Evolutionary conservation across 1,140 invertebrate species (phyloP), one percentile per base, ranked within the genome.

Genomic region (Elymnias hypermnestra): DNA sequence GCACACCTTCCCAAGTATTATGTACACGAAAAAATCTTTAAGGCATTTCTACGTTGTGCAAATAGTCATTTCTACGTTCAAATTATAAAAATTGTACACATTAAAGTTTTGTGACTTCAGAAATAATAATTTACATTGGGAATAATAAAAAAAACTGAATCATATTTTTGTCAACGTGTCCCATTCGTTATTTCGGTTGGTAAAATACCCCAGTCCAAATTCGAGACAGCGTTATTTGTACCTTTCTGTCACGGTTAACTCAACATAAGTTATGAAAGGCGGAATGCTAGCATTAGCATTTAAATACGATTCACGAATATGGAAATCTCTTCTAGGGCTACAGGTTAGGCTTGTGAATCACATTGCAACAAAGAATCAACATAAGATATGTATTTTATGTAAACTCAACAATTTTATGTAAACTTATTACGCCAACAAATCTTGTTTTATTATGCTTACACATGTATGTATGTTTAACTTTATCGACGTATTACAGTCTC

Each of bases 181-280:
- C 19, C 9, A 40, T 13, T 52, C 41, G 50, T 55, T 57, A 67
- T 57, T 71, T 67, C 15, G 36, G 55, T 67, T 63, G 45, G 63
- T 70, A 73, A 73, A 33, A 59, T 60, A 62, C 62, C 55, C 63
- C 51, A 57, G 53, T 72, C 53, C 59, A 72, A 70, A 71, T 74
- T 72, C 25, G 54, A 46, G 45, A 60, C 56, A 57, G 57, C 58
- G 8, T 46, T 56, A 78, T 74, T 77, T 77, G 67, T 67, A 74
- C 73, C 49, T 67, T 56, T 64, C 45, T 17, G 22, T 56, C 51
- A 58, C 37, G 53, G 60, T 66, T 70, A 68, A 63, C 47, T 47
- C 57, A 71, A 65, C 44, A 52, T 45, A 53, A 64, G 54, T 55
- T 29, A 33, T 31, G 39, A 36, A 31, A 40, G 29, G 53, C 36